A percentile compares a stretch with the other conserved stretches of the same genome.
Conservation (phyloP, 2,888 invertebrate genomes). For the Physocephala rufipes region DNA sequence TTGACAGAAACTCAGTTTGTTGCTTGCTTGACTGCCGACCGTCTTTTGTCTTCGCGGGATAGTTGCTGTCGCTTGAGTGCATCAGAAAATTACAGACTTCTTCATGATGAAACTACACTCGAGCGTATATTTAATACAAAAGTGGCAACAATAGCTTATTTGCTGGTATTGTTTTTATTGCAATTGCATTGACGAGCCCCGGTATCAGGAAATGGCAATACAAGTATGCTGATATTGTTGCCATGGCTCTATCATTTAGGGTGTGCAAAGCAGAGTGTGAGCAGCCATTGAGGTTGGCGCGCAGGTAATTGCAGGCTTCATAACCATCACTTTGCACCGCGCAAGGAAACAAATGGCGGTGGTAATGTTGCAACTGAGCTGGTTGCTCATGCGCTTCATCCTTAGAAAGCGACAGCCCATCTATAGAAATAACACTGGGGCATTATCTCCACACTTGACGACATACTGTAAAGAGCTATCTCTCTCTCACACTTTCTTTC, state of each 20-base stretch:
- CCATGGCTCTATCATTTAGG: not conserved
- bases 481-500: too few relatives aligned
- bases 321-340: conserved; percentile 42
- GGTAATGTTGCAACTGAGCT: conserved; percentile 9
- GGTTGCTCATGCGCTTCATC: conserved; percentile 31
- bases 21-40: not conserved
- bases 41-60: not conserved
- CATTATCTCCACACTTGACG: not conserved
- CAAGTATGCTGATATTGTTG: not conserved
- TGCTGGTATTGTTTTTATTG: not conserved
- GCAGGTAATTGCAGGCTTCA: conserved; percentile 61
- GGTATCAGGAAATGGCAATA: not conserved
- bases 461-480: too few relatives aligned
- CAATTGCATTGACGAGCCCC: not conserved
- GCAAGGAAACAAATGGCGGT: conserved; percentile 25
- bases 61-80: conserved; percentile 18
- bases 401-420: not conserved
- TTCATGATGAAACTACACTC: not conserved
- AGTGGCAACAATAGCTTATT: not conserved
- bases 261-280: not conserved
- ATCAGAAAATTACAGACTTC: conserved; percentile 6
- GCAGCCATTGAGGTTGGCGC: conserved; percentile 56
- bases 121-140: not conserved
- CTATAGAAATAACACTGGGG: not conserved
- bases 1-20: too few relatives aligned